Evolutionary conservation across 2,888 invertebrate genomes (phyloP).

Genomic region (Prenolepis imparis): DNA sequence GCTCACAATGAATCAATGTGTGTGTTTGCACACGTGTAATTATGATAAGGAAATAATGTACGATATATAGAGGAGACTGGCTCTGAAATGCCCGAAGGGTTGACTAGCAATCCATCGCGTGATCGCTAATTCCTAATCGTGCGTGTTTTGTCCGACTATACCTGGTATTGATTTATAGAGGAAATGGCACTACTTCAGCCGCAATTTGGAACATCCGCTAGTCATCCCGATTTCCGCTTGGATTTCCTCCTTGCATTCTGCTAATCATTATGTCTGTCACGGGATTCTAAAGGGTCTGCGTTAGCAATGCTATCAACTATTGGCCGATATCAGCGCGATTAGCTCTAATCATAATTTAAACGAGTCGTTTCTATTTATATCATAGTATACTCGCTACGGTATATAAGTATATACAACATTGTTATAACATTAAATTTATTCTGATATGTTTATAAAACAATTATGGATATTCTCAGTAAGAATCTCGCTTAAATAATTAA

Average conservation of each 20-base stretch:
- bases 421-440: background rate
- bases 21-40: background rate
- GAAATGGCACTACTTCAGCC: constrained; percentile 43
- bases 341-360: background rate
- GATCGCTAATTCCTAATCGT: constrained; percentile 74
- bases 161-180: constrained; percentile 45
- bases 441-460: background rate
- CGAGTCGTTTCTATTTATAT: background rate
- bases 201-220: constrained; percentile 50
- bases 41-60: background rate
- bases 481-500: constrained; percentile 12
- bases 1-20: background rate
- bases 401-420: background rate
- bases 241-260: constrained; percentile 31
- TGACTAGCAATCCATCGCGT: constrained; percentile 61
- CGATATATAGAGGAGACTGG: background rate
- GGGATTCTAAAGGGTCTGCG: constrained; percentile 10
- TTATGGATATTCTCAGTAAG: background rate
- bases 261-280: constrained; percentile 32
- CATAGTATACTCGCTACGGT: background rate
- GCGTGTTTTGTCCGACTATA: constrained; percentile 53
- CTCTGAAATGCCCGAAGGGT: background rate
- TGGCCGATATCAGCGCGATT: background rate
- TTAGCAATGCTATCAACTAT: constrained; percentile 5
- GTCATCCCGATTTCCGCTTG: constrained; percentile 45